A percentile compares a stretch with the other conserved stretches of the same genome.
phyloP scores from a whole-genome alignment of 2,797 vertebrate genomes.

The Tamandua tetradactyla region DNA sequence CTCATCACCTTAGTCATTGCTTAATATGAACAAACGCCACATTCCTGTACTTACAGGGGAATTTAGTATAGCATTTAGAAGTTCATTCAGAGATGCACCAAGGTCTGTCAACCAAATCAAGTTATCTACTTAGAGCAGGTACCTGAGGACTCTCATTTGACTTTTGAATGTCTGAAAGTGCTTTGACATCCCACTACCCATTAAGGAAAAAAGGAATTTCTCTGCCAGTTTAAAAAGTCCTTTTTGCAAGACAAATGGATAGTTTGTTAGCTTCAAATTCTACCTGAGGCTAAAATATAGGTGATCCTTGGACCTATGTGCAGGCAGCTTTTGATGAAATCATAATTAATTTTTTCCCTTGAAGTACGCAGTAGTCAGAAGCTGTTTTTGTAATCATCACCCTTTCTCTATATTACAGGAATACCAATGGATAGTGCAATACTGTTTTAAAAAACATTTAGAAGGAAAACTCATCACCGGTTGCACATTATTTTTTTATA shows the following conservation, averaged over 20 bases:
- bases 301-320: conserved; percentile 34
- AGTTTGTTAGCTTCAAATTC: conserved; percentile 72
- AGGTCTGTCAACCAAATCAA: not conserved
- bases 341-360: conserved; percentile 71
- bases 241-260: conserved; percentile 51
- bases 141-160: not conserved
- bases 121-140: not conserved
- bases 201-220: not conserved
- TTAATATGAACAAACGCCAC: not conserved
- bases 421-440: conserved; percentile 80
- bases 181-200: not conserved
- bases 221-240: conserved; percentile 49
- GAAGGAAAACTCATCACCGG: conserved; percentile 79
- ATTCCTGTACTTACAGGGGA: not conserved
- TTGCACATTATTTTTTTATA: conserved; percentile 82
- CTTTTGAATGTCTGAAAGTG: not conserved
- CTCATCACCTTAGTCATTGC: not conserved
- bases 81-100: not conserved
- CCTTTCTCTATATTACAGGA: conserved; percentile 76
- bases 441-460: conserved; percentile 82
- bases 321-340: conserved; percentile 58
- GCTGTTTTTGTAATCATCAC: conserved; percentile 77
- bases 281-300: conserved; percentile 50
- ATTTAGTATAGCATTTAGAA: not conserved
- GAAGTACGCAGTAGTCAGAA: conserved; percentile 75